phyloP scores from a whole-genome alignment of 2,888 invertebrate genomes.

The Rhogogaster chlorosoma region DNA sequence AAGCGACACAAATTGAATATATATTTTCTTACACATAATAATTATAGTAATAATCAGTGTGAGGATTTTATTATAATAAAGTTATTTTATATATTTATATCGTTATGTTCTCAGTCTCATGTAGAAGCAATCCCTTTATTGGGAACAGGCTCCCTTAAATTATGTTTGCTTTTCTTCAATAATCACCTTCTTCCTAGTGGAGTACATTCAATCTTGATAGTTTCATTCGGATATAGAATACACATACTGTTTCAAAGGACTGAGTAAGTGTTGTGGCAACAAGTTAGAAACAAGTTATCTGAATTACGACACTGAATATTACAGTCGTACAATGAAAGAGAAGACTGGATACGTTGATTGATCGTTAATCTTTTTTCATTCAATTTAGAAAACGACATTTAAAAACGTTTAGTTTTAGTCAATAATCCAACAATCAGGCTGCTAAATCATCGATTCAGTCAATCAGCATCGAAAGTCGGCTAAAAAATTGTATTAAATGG shows the following conservation, averaged over 20 bases:
- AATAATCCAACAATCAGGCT: neutral
- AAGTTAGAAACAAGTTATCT: conserved; percentile 14
- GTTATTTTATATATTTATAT: conserved; percentile 43
- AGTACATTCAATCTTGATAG: conserved; percentile 19
- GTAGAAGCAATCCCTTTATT: conserved; percentile 69
- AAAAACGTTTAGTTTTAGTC: neutral
- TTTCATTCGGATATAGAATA: conserved; percentile 16
- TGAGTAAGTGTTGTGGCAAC: neutral
- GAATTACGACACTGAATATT: neutral
- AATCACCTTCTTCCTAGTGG: conserved; percentile 23
- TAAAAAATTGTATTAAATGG: neutral
- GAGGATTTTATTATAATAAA: conserved; percentile 27
- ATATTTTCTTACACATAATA: conserved; percentile 30
- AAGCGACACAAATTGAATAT: conserved; percentile 31
- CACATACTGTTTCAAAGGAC: neutral
- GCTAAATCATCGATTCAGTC: neutral
- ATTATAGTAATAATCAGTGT: conserved; percentile 40
- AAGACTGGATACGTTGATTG: conserved; percentile 9
- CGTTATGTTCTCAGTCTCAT: conserved; percentile 71
- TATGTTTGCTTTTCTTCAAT: conserved; percentile 41
- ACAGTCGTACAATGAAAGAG: neutral
- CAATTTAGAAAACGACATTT: neutral
- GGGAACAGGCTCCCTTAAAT: conserved; percentile 26
- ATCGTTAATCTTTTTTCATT: neutral
- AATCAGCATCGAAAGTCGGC: neutral